Evolutionary conservation across 2,113 vertebrate genomes (phyloP), one percentile per base, ranked within the genome.

Genomic region (Bubo bubo): DNA sequence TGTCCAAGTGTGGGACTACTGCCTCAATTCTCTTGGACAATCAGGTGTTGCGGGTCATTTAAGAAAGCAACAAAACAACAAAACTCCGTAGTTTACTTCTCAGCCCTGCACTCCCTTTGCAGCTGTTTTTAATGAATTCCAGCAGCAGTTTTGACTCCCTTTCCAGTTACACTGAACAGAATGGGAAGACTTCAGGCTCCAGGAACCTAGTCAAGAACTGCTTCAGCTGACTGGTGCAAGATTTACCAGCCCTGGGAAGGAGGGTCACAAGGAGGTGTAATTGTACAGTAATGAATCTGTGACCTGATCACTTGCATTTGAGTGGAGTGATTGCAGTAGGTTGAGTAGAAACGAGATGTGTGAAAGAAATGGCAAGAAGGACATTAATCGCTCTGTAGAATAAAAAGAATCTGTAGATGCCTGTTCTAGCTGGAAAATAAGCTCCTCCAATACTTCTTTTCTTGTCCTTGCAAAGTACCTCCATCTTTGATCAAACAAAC

Each of bases 101-200:
- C 67, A 72, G 59, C 43, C 41, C 47, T 50, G 64, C 79, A 28
- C 92, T 74, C 77, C 56, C 80, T 41, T 32, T 71, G 45, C 67
- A 87, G 84, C 90, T 91, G 89, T 20, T 86, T 76, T 72, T 88
- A 94, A 97, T 97, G 53, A 94, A 50, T 76, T 80, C 89, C 95
- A 96, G 93, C 68, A 90, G 68, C 52, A 47, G 56, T 62, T n/a
- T 32, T 55, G 70, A 45, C 47, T 92, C 75, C 58, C 49, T 79
- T 71, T 75, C n/a, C 81, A 63, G 74, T 73, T 63, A 39, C 7
- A 9, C 22, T 41, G 60, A 50, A 27, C 17, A 34, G 64, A 94
- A 67, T 8, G 55, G 64, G 52, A 72, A 77, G 84, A 15, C 27
- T 92, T 66, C 58, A 87, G 37, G 30, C 77, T 71, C 23, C 67